These are phyloP conservation scores for Ranitomeya variabilis DNA, from an alignment of 2,113 vertebrate species.

Conservation along the genomic window DNA sequence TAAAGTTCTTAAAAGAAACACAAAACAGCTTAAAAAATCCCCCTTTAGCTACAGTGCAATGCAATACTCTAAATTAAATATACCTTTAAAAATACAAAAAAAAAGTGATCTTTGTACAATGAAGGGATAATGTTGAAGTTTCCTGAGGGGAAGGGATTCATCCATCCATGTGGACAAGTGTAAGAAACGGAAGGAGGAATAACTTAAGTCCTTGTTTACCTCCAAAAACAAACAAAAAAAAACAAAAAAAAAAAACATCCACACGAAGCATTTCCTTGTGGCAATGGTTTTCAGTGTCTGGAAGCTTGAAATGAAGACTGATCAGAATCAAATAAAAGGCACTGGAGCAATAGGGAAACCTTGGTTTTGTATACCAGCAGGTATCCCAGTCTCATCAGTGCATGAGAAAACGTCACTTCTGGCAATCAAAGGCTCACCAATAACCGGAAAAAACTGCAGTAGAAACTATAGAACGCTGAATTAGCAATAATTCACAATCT, in stretches of 20 bases:
- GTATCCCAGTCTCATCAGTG: conserved; percentile 43
- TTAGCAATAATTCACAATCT: conserved; percentile 30
- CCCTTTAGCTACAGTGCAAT: conserved; percentile 58
- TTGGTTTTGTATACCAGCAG: conserved; percentile 2
- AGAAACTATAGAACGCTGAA: conserved; percentile 8
- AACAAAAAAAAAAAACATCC: conserved; percentile 14
- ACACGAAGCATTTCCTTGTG: conserved; percentile 44
- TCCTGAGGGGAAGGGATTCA: conserved; percentile 57
- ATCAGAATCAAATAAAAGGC: conserved; percentile 44
- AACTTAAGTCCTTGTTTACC: conserved; percentile 40
- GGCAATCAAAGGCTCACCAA: conserved; percentile 37
- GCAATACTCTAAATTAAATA: conserved; percentile 58
- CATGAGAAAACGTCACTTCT: conserved; percentile 32
- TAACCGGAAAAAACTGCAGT: conserved; percentile 24
- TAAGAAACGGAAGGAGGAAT: conserved; percentile 18
- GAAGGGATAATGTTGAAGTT: conserved; percentile 40
- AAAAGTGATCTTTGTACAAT: conserved; percentile 50
- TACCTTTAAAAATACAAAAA: conserved; percentile 51
- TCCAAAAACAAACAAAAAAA: conserved; percentile 29
- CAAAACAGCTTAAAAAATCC: conserved; percentile 50
- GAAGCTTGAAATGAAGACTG: conserved; percentile 40
- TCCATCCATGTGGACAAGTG: conserved; percentile 41
- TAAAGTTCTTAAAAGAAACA: conserved; percentile 54
- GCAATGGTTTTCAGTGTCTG: conserved; percentile 41
- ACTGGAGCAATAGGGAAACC: conserved; percentile 46